phyloP scores from a whole-genome alignment of 2,888 invertebrate species.

The Agriopis leucophaearia region DNA sequence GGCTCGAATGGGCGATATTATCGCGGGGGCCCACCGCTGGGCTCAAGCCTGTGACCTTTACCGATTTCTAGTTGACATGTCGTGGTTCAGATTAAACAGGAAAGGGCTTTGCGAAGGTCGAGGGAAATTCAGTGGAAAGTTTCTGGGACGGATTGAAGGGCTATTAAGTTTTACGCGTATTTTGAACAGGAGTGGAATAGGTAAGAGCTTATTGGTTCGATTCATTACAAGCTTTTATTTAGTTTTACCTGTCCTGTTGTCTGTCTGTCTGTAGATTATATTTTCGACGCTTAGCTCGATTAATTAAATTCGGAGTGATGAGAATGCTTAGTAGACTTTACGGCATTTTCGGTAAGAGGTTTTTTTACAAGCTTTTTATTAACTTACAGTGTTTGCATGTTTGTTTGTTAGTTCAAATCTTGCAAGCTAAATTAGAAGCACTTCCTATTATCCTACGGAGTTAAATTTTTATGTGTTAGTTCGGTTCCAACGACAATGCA shows the following conservation, averaged over 20 bases:
- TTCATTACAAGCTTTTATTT: too few species aligned
- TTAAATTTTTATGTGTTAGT: too few species aligned
- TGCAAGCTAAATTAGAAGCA: too few species aligned
- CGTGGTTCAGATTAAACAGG: slow-evolving; percentile 7
- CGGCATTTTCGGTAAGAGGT: neutral
- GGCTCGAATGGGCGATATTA: slow-evolving; percentile 20
- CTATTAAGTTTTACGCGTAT: slow-evolving; percentile 7
- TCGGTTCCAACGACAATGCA: too few species aligned
- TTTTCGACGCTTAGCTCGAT: slow-evolving; percentile 18
- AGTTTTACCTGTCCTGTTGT: too few species aligned
- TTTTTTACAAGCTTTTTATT: too few species aligned
- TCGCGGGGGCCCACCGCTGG: slow-evolving; percentile 8
- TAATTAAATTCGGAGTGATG: slow-evolving; percentile 10
- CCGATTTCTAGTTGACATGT: slow-evolving; percentile 18
- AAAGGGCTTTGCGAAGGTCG: slow-evolving; percentile 3
- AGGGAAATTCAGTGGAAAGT: slow-evolving; percentile 10
- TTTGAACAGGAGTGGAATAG: neutral
- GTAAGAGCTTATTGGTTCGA: too few species aligned
- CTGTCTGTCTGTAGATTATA: too few species aligned
- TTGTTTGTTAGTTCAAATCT: too few species aligned
- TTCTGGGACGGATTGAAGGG: slow-evolving; percentile 8
- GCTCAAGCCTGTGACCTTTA: slow-evolving; percentile 1
- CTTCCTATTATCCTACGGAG: too few species aligned
- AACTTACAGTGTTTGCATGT: too few species aligned
- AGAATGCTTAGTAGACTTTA: slow-evolving; percentile 7